Conservation (phyloP, 2,113 vertebrate genomes). For the Leucoraja erinaceus region DNA sequence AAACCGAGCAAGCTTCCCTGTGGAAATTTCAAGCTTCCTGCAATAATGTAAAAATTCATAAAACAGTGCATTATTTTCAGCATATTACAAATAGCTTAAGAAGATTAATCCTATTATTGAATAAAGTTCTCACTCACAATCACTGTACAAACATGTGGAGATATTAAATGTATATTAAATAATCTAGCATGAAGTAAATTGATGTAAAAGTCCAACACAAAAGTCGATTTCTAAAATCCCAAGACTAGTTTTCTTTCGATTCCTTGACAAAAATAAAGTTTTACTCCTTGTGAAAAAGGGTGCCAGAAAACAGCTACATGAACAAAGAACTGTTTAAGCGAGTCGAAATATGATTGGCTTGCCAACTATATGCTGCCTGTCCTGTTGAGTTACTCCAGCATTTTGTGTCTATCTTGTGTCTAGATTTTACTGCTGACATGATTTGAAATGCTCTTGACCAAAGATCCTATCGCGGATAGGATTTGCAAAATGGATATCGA, state of each 20-base stretch:
- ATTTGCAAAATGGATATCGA: no score
- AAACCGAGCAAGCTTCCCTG: slow-evolving; percentile 84
- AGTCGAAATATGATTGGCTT: background rate
- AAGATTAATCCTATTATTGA: background rate
- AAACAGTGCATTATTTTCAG: background rate
- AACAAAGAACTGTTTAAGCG: background rate
- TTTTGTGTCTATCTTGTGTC: no score
- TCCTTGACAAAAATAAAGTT: background rate
- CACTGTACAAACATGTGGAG: background rate
- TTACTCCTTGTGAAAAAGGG: background rate
- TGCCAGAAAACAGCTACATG: no score
- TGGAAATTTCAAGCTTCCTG: slow-evolving; percentile 85
- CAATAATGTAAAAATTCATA: background rate
- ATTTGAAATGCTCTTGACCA: no score
- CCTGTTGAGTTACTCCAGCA: no score
- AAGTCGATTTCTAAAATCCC: background rate
- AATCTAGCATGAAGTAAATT: background rate
- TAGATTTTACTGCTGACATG: no score
- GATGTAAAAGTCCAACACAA: background rate
- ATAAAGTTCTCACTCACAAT: background rate
- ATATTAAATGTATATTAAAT: no score
- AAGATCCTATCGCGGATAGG: no score
- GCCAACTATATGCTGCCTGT: background rate
- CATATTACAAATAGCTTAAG: background rate
- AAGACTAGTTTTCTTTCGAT: background rate